A percentile compares a stretch with the other conserved stretches of the same genome.
phyloP scores from a whole-genome alignment of 1,140 invertebrate species.

The Rhizoglyphus robini region DNA sequence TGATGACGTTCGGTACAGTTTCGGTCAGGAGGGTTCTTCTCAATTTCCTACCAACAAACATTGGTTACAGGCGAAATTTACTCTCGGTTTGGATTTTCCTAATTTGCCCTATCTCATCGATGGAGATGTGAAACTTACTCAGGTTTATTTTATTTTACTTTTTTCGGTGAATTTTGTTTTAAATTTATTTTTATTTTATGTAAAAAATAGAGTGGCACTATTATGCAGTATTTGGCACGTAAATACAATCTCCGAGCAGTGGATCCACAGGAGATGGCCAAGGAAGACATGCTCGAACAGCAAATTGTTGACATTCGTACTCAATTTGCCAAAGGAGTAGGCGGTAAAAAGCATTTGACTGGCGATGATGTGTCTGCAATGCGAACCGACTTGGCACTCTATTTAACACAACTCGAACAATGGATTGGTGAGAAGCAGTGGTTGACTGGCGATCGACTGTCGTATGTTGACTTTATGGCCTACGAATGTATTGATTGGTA shows the following conservation, averaged over 20 bases:
- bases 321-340: slow-evolving; percentile 28
- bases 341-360: slow-evolving; percentile 27
- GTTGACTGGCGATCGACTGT: slow-evolving; percentile 37
- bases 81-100: slow-evolving; percentile 32
- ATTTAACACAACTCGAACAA: slow-evolving; percentile 24
- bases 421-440: slow-evolving; percentile 36
- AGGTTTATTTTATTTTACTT: no score
- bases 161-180: neutral
- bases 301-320: slow-evolving; percentile 37
- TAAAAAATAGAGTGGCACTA: slow-evolving; percentile 39
- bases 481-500: slow-evolving; percentile 40
- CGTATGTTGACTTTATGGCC: slow-evolving; percentile 40
- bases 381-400: slow-evolving; percentile 33
- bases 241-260: slow-evolving; percentile 29
- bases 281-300: slow-evolving; percentile 37
- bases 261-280: slow-evolving; percentile 33
- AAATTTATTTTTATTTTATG: neutral
- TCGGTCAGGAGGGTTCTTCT: slow-evolving; percentile 51
- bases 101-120: slow-evolving; percentile 29
- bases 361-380: no score
- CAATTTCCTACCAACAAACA: slow-evolving; percentile 38
- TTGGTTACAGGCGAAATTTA: slow-evolving; percentile 31
- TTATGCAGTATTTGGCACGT: slow-evolving; percentile 38
- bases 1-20: no score
- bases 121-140: slow-evolving; percentile 25